Base-by-base conservation (phyloP, 2,888 invertebrate genomes). In the Entomobrya multifasciata region DNA sequence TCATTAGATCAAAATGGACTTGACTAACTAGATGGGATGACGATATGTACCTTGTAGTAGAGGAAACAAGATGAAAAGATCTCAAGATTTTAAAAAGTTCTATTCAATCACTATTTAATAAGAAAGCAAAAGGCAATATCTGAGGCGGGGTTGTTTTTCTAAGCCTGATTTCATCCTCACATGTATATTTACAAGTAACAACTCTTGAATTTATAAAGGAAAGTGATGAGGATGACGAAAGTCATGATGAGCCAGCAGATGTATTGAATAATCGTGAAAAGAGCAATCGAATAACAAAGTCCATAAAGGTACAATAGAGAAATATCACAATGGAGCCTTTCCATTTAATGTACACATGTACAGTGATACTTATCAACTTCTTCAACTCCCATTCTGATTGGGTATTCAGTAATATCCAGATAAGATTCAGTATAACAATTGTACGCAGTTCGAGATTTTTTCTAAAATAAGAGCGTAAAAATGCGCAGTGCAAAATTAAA, bases 171-270 rank as follows among this genome's bases (percentile, higher is more conserved):
- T 70, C 70, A 57, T 44, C 70, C 55, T 52, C 67, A 60, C 62
- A 60, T 60, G 44, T 13, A 3, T 22, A 11, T 57, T 6, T 4
- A 20, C 25, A 57, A 10, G 8, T 36, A 8, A 36, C 36, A 6
- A 15, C 47, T 47, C 22, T 47, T 76, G 57, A 13, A 67, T 36
- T 36, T 36, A 65, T 11, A 20, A 25, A 30, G 62, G 67, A 72
- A 72, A 72, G 81, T 57, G 57, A 55, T 72, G 72, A 62, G 57
- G 60, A 81, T 27, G 70, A 72, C 36, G 80, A 67, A 55, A 17
- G 27, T 80, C 17, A 80, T 67, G 80, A 80, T 81, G 81, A 74
- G 74, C 47, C 60, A 82, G 82, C 82, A 82, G 20, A 70, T 72
- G 60, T 79, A 81, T 81, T 81, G 70, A 81, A 57, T 70, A 17